Evolutionary conservation across 30 jellyfish, hydroid and myxozoan genomes (phyloP).

Genomic region (Calvadosia cruxmelitensis): DNA sequence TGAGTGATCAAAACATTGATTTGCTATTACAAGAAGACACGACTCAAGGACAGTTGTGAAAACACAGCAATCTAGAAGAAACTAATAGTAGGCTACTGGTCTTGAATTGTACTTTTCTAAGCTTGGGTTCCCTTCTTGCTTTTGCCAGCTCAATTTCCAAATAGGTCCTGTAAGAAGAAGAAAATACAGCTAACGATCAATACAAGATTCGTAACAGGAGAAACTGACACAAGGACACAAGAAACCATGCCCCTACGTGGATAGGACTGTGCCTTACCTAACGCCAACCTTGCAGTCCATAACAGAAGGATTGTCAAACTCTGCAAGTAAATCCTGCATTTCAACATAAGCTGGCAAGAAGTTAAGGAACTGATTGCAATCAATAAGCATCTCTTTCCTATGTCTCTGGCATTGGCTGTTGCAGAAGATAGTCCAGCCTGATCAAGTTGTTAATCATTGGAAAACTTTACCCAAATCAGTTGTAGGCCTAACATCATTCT

Average conservation of each 20-base stretch:
- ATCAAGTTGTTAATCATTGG: too few species aligned
- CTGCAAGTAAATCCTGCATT: conserved; percentile 91
- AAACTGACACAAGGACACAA: too few species aligned
- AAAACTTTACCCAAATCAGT: too few species aligned
- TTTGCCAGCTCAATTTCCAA: conserved; percentile 60
- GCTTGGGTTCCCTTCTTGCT: conserved; percentile 46
- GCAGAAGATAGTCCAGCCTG: too few species aligned
- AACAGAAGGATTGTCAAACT: conserved; percentile 74
- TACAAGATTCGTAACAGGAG: too few species aligned
- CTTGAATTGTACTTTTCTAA: conserved; percentile 72
- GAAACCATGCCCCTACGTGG: too few species aligned
- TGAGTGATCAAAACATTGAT: not conserved
- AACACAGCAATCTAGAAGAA: too few species aligned
- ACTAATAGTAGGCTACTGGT: too few species aligned
- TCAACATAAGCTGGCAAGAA: conserved; percentile 28
- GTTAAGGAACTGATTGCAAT: not conserved
- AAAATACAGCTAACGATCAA: not conserved
- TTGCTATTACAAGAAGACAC: not conserved
- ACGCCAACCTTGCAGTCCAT: conserved; percentile 96
- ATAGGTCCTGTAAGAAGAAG: conserved; percentile 42
- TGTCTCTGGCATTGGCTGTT: too few species aligned
- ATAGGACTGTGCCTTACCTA: conserved; percentile 63
- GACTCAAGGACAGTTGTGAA: too few species aligned
- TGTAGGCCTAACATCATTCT: too few species aligned
- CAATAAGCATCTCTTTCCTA: too few species aligned